Conservation (phyloP, 1,140 invertebrate genomes). For the Drosophila jambulina region DNA sequence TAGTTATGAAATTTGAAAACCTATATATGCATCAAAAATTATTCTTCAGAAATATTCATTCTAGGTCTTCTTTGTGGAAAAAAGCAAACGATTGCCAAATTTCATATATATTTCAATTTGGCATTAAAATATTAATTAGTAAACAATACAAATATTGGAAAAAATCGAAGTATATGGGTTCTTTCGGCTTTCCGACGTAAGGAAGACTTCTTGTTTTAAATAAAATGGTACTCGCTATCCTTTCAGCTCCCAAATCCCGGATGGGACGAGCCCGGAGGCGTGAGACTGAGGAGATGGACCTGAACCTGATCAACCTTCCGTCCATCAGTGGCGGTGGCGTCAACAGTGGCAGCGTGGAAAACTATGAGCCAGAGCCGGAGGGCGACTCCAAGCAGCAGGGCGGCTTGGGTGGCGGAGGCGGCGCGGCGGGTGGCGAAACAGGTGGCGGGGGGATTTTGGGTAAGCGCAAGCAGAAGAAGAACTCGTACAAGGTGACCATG, state of each 20-base stretch:
- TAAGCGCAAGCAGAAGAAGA: slow-evolving; percentile 68
- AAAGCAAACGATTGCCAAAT: too few relatives aligned
- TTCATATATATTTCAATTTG: too few relatives aligned
- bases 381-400: slow-evolving; percentile 71
- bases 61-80: too few relatives aligned
- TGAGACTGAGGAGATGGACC: slow-evolving; percentile 61
- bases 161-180: too few relatives aligned
- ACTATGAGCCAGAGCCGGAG: slow-evolving; percentile 64
- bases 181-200: too few relatives aligned
- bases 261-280: slow-evolving; percentile 65
- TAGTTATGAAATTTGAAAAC: too few relatives aligned
- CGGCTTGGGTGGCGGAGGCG: slow-evolving; percentile 31
- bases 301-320: slow-evolving; percentile 61
- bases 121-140: too few relatives aligned
- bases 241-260: slow-evolving; percentile 47
- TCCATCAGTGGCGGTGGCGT: slow-evolving; percentile 51
- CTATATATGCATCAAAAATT: too few relatives aligned
- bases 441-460: slow-evolving; percentile 41
- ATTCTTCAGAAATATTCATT: too few relatives aligned
- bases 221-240: not conserved
- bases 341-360: slow-evolving; percentile 61
- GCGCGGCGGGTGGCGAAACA: slow-evolving; percentile 22
- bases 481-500: slow-evolving; percentile 68
- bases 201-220: not conserved
- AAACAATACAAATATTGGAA: too few relatives aligned